Conservation (phyloP, 2,888 invertebrate species). For the Caenorhabditis sp. region DNA sequence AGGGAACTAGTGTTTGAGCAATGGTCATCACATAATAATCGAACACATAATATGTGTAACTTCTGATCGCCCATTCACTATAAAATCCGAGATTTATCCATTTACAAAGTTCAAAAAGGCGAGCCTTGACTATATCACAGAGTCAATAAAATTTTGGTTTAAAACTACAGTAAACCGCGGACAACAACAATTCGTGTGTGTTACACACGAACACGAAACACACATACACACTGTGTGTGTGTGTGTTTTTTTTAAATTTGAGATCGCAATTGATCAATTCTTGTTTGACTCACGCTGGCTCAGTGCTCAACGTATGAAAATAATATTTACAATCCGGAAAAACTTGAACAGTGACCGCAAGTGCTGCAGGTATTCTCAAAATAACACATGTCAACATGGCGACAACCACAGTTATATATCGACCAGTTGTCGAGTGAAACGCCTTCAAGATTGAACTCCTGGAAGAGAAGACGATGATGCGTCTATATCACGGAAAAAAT, state of each 20-base stretch:
- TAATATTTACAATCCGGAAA: conserved; percentile 63
- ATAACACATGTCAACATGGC: conserved; percentile 52
- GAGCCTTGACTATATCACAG: too few relatives aligned
- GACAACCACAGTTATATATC: conserved; percentile 58
- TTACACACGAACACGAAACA: too few relatives aligned
- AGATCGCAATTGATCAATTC: too few relatives aligned
- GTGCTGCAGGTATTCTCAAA: conserved; percentile 60
- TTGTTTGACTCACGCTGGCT: conserved; percentile 35
- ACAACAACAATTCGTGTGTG: too few relatives aligned
- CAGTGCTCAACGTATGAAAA: conserved; percentile 58
- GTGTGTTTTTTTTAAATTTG: too few relatives aligned
- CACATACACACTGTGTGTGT: too few relatives aligned
- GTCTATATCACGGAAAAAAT: neutral
- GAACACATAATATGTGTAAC: conserved; percentile 54
- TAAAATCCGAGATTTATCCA: too few relatives aligned
- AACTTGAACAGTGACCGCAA: conserved; percentile 56
- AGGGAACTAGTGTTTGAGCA: conserved; percentile 67
- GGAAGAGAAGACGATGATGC: neutral
- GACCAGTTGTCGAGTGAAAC: conserved; percentile 62
- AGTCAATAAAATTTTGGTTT: too few relatives aligned
- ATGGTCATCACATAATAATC: conserved; percentile 66
- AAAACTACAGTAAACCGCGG: too few relatives aligned
- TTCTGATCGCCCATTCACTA: conserved; percentile 35
- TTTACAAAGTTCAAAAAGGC: too few relatives aligned
- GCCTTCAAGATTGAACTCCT: conserved; percentile 50